Conservation (phyloP, 2,888 invertebrate genomes). For the Lamellibrachia satsuma region DNA sequence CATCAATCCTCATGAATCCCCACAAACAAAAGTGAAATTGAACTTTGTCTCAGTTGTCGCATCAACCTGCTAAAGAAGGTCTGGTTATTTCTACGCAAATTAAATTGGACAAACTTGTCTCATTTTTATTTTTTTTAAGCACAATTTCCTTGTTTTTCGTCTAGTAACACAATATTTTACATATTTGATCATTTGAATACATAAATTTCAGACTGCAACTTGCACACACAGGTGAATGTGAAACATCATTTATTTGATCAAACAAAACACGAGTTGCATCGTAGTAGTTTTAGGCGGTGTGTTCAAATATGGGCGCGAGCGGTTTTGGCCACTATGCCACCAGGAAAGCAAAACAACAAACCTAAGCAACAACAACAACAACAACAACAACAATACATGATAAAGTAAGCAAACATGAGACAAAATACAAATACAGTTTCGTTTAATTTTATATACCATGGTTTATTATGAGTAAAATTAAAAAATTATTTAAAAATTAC, state of each 20-base stretch:
- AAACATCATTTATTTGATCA: neutral
- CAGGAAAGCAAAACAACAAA: neutral
- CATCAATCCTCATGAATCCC: too few species aligned
- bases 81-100: neutral
- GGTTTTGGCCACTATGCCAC: neutral
- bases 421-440: neutral
- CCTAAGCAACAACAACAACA: neutral
- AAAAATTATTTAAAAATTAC: too few species aligned
- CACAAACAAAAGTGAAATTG: neutral
- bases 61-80: neutral
- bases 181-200: neutral
- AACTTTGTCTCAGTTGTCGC: neutral
- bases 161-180: neutral
- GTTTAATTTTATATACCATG: neutral
- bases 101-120: neutral
- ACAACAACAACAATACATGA: neutral
- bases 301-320: neutral
- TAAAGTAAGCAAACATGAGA: neutral
- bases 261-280: neutral
- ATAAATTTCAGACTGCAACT: too few species aligned
- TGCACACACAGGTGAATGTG: too few species aligned
- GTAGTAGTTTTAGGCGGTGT: neutral
- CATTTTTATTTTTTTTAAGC: neutral
- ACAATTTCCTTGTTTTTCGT: neutral
- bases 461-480: too few species aligned